Percentiles rank a stretch among this genome's conserved stretches.
phyloP scores from a whole-genome alignment of 2,113 vertebrate species.

The Ictalurus punctatus region DNA sequence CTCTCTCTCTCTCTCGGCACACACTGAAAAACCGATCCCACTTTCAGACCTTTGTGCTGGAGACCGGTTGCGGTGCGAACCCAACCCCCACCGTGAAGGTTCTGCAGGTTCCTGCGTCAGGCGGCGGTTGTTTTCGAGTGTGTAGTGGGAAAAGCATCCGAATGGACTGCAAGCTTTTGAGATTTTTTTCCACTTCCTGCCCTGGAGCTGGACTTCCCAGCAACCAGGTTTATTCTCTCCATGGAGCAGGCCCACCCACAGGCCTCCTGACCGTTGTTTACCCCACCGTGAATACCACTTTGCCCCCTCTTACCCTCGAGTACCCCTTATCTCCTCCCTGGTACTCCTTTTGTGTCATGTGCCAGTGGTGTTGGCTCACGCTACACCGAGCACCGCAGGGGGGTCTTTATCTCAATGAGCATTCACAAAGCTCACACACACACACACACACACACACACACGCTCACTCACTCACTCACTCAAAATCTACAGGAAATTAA shows the following conservation, averaged over 20 bases:
- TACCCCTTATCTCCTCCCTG: background rate
- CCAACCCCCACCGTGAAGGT: background rate
- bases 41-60: background rate
- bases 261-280: background rate
- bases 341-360: conserved; percentile 59
- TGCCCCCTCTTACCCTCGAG: background rate
- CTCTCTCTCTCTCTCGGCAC: background rate
- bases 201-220: background rate
- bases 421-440: conserved; percentile 72
- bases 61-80: background rate
- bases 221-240: background rate
- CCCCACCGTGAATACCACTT: background rate
- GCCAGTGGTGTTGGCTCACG: conserved; percentile 62
- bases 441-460: conserved; percentile 62
- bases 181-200: background rate
- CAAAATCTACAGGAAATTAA: conserved; percentile 58
- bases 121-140: background rate
- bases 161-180: background rate
- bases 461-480: conserved; percentile 40
- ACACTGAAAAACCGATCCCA: too few species aligned
- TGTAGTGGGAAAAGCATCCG: background rate
- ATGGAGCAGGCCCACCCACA: background rate
- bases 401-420: conserved; percentile 68
- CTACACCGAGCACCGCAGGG: conserved; percentile 70
- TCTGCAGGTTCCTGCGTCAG: background rate